Evolutionary conservation across 2,888 invertebrate genomes (phyloP).

Genomic region (Hydrotaea diabolus): DNA sequence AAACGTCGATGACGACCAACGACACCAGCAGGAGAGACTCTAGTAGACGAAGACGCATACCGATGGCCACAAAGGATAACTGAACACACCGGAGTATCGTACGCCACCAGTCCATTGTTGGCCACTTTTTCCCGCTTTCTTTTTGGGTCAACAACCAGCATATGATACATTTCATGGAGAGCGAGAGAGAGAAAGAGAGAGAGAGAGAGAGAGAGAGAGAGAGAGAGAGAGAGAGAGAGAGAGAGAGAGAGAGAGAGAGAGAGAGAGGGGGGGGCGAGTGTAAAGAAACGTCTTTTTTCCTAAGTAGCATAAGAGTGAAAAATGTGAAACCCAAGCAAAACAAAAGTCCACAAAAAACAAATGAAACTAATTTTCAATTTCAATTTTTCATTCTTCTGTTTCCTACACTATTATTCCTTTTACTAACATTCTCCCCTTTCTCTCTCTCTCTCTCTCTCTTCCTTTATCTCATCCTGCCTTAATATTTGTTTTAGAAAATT

Average conservation of each 20-base stretch:
- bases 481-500: slow-evolving; percentile 9
- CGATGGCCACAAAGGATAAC: slow-evolving; percentile 1
- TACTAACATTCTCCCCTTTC: not conserved
- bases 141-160: slow-evolving; percentile 32
- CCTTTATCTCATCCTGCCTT: not conserved
- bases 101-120: not conserved
- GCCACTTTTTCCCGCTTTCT: not conserved
- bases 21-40: not conserved
- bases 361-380: slow-evolving; percentile 23
- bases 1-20: not conserved
- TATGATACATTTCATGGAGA: slow-evolving; percentile 30
- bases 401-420: too few species aligned
- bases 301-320: too few species aligned
- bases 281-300: too few species aligned
- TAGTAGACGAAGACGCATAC: not conserved
- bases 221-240: too few species aligned
- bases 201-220: too few species aligned
- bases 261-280: too few species aligned
- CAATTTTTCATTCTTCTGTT: not conserved
- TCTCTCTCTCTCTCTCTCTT: not conserved
- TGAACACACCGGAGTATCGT: not conserved
- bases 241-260: too few species aligned
- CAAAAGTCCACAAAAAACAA: not conserved
- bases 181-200: too few species aligned
- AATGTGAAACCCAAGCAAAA: not conserved